Evolutionary conservation across 2,888 invertebrate species (phyloP).

Genomic region (Dyspetes luteomarginatus): DNA sequence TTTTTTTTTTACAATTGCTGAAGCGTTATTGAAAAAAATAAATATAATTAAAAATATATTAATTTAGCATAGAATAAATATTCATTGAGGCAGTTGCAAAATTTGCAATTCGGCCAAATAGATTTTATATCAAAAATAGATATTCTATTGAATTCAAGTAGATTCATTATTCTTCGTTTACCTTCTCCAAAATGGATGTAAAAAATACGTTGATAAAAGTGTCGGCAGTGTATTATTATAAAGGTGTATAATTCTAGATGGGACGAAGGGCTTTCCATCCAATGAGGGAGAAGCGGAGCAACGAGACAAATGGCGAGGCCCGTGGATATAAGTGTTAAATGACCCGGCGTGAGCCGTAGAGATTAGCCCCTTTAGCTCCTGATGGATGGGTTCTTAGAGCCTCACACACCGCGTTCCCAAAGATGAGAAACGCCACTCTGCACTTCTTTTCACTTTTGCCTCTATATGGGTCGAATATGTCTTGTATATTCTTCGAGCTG

Average conservation of each 20-base stretch:
- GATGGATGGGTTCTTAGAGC: conserved; percentile 56
- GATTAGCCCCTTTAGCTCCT: conserved; percentile 64
- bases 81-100: not conserved
- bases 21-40: not conserved
- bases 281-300: conserved; percentile 38
- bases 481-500: not conserved
- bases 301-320: conserved; percentile 60
- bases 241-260: too few relatives aligned
- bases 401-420: conserved; percentile 13
- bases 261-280: conserved; percentile 17
- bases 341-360: conserved; percentile 55
- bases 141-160: too few relatives aligned
- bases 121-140: too few relatives aligned
- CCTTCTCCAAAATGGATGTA: too few relatives aligned
- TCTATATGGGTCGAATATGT: not conserved
- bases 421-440: conserved; percentile 10
- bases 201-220: not conserved
- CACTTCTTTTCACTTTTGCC: conserved; percentile 20
- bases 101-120: too few relatives aligned
- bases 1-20: conserved; percentile 14
- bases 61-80: not conserved
- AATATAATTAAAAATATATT: not conserved
- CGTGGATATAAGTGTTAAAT: conserved; percentile 66
- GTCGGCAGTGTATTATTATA: not conserved
- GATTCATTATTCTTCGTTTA: too few relatives aligned